Base-by-base conservation (phyloP, 1,140 invertebrate species). In the Aleiodes sp. region DNA sequence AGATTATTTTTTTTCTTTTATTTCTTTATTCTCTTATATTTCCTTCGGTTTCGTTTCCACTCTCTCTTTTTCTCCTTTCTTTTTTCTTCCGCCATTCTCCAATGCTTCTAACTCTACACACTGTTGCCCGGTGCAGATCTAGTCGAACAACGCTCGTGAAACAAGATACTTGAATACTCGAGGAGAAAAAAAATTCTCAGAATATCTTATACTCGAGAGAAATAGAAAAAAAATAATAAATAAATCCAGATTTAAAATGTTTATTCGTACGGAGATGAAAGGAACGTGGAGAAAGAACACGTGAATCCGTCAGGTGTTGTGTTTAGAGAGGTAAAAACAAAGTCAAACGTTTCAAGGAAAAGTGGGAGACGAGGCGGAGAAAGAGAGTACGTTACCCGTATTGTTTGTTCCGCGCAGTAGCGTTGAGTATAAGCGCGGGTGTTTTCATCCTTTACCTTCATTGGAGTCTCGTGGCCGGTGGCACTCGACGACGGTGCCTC, bases 251-350 rank as follows among this genome's bases (percentile, higher is more conserved):
- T 24, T 52, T 12, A 52, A 52, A 21, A 21, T 21, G 4, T 24
- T 7, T 1, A 52, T 0, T 52, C 19, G 21, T 21, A 8, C 19
- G 19, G 19, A 6, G 46, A 52, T 52, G 46, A 46, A n/a, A n/a
- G n/a, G 41, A 46, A 14, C 16, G 21, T 24, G 21, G 21, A 1
- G 46, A 52, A 29, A 14, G 29, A 29, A 52, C 62, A 33, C 16
- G 35, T 46, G 31, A 65, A 70, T 70, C 68, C 19, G 35, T 64
- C 68, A 70, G 68, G 68, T 70, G 61, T 31, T 41, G 14, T 8
- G 6, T 57, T n/a, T n/a, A n/a, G n/a, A 19, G 33, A 41, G 9
- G 8, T 56, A 39, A 60, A 60, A 35, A 66, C 10, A 65, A 14
- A 9, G 16, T 12, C 12, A 66, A 12, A 35, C 16, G 63, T 65